Evolutionary conservation across 2,888 invertebrate genomes (phyloP).

Genomic region (Amphipyra tragopoginis): DNA sequence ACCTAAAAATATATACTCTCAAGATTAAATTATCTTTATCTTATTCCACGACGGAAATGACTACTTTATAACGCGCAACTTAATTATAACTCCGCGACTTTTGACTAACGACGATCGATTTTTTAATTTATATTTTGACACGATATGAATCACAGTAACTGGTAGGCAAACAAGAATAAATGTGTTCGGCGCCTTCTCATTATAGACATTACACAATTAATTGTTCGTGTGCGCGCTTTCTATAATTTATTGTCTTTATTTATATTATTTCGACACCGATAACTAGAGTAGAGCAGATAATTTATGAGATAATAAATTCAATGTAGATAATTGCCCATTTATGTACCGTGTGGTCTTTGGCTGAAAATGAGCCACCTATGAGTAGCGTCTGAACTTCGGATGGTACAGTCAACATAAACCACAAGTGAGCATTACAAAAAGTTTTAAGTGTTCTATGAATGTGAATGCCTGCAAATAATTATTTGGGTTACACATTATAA

Average conservation of each 20-base stretch:
- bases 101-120: conserved; percentile 64
- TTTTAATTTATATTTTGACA: conserved; percentile 65
- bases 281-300: conserved; percentile 11
- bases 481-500: no score
- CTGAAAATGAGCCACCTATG: no score
- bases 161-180: conserved; percentile 50
- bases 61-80: conserved; percentile 59
- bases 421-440: no score
- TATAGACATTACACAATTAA: conserved; percentile 47
- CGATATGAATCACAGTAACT: conserved; percentile 58
- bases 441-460: no score
- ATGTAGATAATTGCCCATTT: conserved; percentile 15
- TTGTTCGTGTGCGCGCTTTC: conserved; percentile 28
- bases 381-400: no score
- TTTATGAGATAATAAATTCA: conserved; percentile 22
- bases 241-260: conserved; percentile 32
- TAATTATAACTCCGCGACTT: conserved; percentile 67
- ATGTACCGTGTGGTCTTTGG: not conserved
- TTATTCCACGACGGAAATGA: conserved; percentile 54
- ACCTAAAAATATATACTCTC: conserved; percentile 32
- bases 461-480: no score
- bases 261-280: conserved; percentile 33
- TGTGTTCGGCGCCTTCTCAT: conserved; percentile 54
- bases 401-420: no score
- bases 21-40: conserved; percentile 50